Evolutionary conservation across 2,113 vertebrate genomes (phyloP), one percentile per base, ranked within the genome.

Genomic region (Aramus guarauna): DNA sequence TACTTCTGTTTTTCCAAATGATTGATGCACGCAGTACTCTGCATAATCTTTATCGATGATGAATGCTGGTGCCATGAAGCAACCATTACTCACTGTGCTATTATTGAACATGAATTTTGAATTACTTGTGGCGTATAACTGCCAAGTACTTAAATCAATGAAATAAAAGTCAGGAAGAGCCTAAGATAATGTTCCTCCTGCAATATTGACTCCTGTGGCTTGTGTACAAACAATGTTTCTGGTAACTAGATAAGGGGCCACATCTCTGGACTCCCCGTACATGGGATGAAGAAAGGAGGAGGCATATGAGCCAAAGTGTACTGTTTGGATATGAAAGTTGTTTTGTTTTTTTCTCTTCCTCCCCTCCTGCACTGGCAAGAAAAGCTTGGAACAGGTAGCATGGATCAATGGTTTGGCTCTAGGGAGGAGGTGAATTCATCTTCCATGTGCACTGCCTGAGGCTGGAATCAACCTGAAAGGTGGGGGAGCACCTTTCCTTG

Each of bases 41-140:
- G 62, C 47, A 56, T 92, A 76, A 87, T 93, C 32, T 83, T 84
- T 39, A 68, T 71, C 0, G 5, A 17, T 91, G 90, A 92, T 80
- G 55, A 60, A 83, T 83, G 39, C 45, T 89, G 84, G 34, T 90
- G 81, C 67, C 68, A 30, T 55, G 53, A 83, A 88, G 45, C 56
- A 79, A 21, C 23, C 12, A 27, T 91, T 93, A 73, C 67, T 94
- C 20, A 41, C 68, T 55, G 52, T 82, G 66, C 69, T 88, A 22
- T 86, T 89, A 89, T 32, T 92, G 66, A 93, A 67, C 34, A 26
- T 80, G 76, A 77, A 83, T 95, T 94, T 97, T 94, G 59, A 96
- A 85, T 89, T 32, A 85, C 62, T 85, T 85, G 66, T 52, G 83
- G 50, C 72, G 73, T 27, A 93, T 83, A 93, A 45, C 66, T 89